Evolutionary conservation across 1,140 invertebrate species (phyloP).

Genomic region (Lordiphosa clarofinis): DNA sequence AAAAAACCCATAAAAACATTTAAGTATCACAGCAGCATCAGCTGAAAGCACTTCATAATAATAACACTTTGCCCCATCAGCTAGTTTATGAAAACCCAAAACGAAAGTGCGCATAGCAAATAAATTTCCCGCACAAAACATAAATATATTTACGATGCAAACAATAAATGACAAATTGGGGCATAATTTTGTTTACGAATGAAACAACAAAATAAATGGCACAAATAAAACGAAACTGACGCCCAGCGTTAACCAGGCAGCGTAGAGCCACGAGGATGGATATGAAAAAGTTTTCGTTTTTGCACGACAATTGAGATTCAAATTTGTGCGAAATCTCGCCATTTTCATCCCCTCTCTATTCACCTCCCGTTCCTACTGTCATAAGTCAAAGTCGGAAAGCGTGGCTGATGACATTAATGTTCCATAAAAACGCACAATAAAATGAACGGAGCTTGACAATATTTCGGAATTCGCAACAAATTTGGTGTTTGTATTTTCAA

Average conservation of each 20-base stretch:
- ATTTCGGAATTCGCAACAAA: too few species aligned
- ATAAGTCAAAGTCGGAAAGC: constrained; percentile 18
- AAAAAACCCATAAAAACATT: too few species aligned
- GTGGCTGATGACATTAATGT: constrained; percentile 36
- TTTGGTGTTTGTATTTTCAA: too few species aligned
- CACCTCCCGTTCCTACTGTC: constrained; percentile 4
- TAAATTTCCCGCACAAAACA: constrained; percentile 37
- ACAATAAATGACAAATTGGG: constrained; percentile 45
- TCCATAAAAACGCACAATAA: constrained; percentile 30
- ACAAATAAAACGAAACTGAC: constrained; percentile 2
- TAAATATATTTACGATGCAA: constrained; percentile 47
- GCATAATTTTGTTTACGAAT: constrained; percentile 43
- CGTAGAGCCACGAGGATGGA: constrained; percentile 12
- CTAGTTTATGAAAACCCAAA: constrained; percentile 38
- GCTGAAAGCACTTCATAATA: constrained; percentile 20
- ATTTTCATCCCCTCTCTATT: background rate
- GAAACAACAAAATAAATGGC: constrained; percentile 7
- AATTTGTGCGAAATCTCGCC: background rate
- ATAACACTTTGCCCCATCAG: constrained; percentile 4
- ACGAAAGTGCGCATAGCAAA: constrained; percentile 27
- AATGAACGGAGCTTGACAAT: background rate
- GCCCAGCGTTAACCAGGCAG: background rate
- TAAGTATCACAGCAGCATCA: background rate
- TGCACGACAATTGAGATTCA: constrained; percentile 18
- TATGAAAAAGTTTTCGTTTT: constrained; percentile 15